phyloP scores from a whole-genome alignment of 2,113 vertebrate genomes.

The Bucco capensis region DNA sequence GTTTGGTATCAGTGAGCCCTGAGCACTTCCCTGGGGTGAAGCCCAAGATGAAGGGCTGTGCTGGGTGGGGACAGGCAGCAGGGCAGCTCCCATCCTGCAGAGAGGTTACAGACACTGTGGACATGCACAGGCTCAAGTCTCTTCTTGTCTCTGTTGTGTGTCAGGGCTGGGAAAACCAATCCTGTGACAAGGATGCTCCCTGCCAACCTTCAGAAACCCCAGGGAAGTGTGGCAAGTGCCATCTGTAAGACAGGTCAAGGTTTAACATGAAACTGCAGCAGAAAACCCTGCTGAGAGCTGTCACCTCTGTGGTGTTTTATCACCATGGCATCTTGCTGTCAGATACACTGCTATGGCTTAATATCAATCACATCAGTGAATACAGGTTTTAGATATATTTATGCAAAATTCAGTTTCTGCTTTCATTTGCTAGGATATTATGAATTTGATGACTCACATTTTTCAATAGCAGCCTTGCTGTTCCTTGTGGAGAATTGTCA shows the following conservation, averaged over 20 bases:
- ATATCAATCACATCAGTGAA: conserved; percentile 5
- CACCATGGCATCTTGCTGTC: not conserved
- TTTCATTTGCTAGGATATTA: not conserved
- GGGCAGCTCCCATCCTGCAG: not conserved
- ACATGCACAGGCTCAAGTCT: not conserved
- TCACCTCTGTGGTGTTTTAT: not conserved
- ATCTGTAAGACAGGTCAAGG: not conserved
- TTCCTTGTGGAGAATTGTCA: not conserved
- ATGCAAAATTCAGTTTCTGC: conserved; percentile 17
- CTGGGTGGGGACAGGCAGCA: fast-evolving
- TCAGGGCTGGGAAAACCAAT: not conserved
- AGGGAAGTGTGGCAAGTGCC: not conserved
- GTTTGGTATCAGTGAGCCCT: not conserved
- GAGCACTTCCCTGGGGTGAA: not conserved
- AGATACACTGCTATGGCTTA: conserved; percentile 15
- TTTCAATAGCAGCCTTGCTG: not conserved
- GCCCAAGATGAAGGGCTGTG: not conserved
- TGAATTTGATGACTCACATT: not conserved
- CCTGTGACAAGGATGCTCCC: not conserved
- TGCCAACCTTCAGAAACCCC: not conserved
- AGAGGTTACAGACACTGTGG: not conserved
- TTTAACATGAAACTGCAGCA: conserved; percentile 14
- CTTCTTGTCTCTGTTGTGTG: not conserved
- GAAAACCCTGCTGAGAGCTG: not conserved
- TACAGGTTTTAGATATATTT: not conserved